Percentiles rank a stretch among this genome's conserved stretches.
phyloP scores from a whole-genome alignment of 2,888 invertebrate species.

The Glyphotaelius pellucidus region DNA sequence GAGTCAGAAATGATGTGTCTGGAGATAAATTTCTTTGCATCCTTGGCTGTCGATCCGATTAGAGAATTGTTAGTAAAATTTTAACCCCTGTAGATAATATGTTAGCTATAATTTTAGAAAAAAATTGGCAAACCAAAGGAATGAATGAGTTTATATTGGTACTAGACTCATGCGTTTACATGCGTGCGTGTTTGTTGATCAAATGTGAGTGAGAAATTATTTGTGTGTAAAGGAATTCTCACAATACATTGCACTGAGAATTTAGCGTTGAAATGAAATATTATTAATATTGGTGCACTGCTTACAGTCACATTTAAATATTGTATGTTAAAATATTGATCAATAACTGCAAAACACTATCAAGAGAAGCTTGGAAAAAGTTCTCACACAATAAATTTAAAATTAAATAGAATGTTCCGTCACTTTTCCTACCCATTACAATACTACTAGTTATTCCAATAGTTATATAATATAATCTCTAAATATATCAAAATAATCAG shows the following conservation, averaged over 20 bases:
- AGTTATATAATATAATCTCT: not conserved
- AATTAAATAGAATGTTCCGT: not conserved
- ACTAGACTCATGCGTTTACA: not conserved
- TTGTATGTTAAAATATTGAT: not conserved
- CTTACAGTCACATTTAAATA: not conserved
- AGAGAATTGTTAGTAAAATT: slow-evolving; percentile 16
- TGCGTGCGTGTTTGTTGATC: not conserved
- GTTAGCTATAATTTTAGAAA: slow-evolving; percentile 19
- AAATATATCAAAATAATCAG: not conserved
- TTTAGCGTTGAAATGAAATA: not conserved
- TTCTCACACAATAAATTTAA: too few species aligned
- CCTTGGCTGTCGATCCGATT: not conserved
- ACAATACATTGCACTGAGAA: not conserved
- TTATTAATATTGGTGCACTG: not conserved
- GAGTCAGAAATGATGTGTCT: not conserved
- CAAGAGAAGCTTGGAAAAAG: not conserved
- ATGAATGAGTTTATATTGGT: slow-evolving; percentile 3
- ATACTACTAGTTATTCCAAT: not conserved
- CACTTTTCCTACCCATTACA: not conserved
- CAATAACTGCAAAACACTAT: not conserved
- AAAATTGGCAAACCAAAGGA: slow-evolving; percentile 5
- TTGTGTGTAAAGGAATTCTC: not conserved
- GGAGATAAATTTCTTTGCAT: not conserved
- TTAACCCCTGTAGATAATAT: slow-evolving; percentile 7
- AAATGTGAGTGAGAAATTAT: not conserved